Evolutionary conservation across 2,797 vertebrate genomes (phyloP), one percentile per base, ranked within the genome.

Genomic region (Macropodus opercularis): DNA sequence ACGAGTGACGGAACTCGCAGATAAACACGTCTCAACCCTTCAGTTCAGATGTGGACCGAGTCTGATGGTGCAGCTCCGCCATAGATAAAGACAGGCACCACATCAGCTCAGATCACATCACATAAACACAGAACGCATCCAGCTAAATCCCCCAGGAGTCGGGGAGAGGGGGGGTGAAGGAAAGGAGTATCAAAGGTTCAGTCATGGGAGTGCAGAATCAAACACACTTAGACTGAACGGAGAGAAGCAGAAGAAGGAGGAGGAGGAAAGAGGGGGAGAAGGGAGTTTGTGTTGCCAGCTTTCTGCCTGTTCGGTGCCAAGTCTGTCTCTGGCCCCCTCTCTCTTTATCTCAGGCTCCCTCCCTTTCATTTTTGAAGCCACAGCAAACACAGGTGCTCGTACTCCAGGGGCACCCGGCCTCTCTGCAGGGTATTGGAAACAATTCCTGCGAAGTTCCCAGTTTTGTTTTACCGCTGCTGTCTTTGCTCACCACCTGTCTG

Each of bases 361-460:
- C 52, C 12, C 44, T 69, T 34, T 59, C 27, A 5, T n/a, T 47
- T 80, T 50, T 72, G 60, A 83, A 81, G 64, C 69, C 23, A 35
- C 52, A 14, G 69, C 71, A 80, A 85, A 87, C 81, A 75, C 79
- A 84, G 81, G 76, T 59, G 57, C 26, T 47, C 69, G 44, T 56
- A 22, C 74, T 67, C 72, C 52, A 13, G 71, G 47, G 56, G 4
- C 2, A 13, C 38, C 31, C 35, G 7, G 14, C 22, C 22, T 70
- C 72, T 62, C 61, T 4, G 44, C 0, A 11, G 72, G 65, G 58
- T 56, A 23, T 34, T 13, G 56, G 64, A 40, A 72, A 55, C 10
- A 26, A 64, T 53, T 77, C 48, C 56, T 46, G 46, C 57, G 68
- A 77, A 80, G 59, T 53, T 63, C 38, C 43, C 36, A 1, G 34